These are phyloP conservation scores for Xiphophorus maculatus DNA, from an alignment of 2,113 vertebrate genomes.

Conservation along the genomic window DNA sequence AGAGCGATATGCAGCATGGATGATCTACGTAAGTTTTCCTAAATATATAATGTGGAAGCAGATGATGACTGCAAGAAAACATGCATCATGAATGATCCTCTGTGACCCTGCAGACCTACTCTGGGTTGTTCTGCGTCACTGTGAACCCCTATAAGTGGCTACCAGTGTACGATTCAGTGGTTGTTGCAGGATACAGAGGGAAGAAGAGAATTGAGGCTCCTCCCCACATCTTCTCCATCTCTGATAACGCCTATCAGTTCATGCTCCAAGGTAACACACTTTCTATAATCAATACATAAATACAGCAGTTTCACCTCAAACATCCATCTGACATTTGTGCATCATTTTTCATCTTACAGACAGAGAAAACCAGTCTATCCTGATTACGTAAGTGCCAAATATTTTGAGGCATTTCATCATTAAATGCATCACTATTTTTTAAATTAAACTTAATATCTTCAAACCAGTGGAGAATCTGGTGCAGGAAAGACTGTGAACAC, in stretches of 20 bases:
- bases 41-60: not conserved
- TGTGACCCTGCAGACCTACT: constrained; percentile 82
- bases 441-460: not conserved
- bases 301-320: constrained; percentile 42
- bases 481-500: constrained; percentile 98
- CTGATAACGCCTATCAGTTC: constrained; percentile 79
- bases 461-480: constrained; percentile 90
- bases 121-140: constrained; percentile 89
- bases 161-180: constrained; percentile 83
- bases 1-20: constrained; percentile 90
- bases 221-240: constrained; percentile 76
- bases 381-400: constrained; percentile 85
- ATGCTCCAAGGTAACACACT: constrained; percentile 74
- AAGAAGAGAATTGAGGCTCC: constrained; percentile 80
- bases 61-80: not conserved
- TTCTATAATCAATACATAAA: constrained; percentile 42
- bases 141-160: constrained; percentile 93
- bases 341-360: constrained; percentile 78
- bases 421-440: constrained; percentile 65
- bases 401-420: not conserved
- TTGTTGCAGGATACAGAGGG: constrained; percentile 71
- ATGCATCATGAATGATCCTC: not conserved
- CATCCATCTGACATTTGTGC: constrained; percentile 29
- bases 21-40: constrained; percentile 86
- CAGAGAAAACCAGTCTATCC: constrained; percentile 82